Base-by-base conservation (phyloP, 2,797 vertebrate species). In the Cottoperca gobio region DNA sequence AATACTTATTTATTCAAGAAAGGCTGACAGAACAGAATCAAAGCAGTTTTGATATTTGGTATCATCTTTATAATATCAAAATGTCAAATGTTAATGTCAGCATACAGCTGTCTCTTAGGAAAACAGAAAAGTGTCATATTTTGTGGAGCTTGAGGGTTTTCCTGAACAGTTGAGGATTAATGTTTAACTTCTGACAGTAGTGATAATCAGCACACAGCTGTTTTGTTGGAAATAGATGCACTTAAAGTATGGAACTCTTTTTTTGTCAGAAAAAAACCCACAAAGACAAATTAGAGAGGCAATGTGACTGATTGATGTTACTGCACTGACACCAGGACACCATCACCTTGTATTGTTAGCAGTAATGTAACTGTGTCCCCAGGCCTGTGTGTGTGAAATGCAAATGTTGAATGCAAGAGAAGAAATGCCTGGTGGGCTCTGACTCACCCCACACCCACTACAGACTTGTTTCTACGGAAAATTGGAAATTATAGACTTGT, bases 331-430 rank as follows among this genome's bases (percentile, higher is more conserved):
- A 60, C 26, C 37, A 58, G 48, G 40, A 33, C 52, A 64, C 13
- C 45, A 55, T 65, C 42, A 73, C 57, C 26, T 48, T 55, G 2
- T 55, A 39, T 35, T 65, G 40, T 70, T 58, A 31, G 23, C n/a
- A 39, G 6, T 48, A 52, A 69, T 55, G 59, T 59, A 21, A 55
- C 40, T 26, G 43, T 64, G 31, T 66, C 63, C 33, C 2, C 31
- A 59, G 66, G 53, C 61, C 35, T 39, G 21, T 64, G 31, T 61
- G 62, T 63, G 72, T 76, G 33, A 77, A 63, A 79, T 83, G 74
- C 61, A 65, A 73, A 73, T 71, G 55, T 39, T 63, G 46, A 69
- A 52, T 57, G n/a, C 42, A 60, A 31, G 39, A 46, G 37, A 55
- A 67, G 40, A 55, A 70, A 60, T 24, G 37, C 37, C 57, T 59